Evolutionary conservation across 1,140 invertebrate species (phyloP).

Genomic region (Andrena cerasifolii): DNA sequence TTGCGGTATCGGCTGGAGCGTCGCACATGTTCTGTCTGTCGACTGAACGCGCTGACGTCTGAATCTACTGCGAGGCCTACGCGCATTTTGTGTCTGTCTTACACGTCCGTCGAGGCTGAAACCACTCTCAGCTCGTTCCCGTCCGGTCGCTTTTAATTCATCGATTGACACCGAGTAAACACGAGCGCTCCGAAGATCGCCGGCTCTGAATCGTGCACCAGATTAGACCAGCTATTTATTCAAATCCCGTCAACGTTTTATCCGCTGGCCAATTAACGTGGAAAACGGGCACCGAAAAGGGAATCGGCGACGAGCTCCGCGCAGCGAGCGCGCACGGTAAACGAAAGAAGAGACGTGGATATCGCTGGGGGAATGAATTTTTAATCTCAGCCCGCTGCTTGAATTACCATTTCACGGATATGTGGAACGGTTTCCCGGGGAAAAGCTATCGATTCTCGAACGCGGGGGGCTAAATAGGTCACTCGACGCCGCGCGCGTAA

Average conservation of each 20-base stretch:
- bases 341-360: slow-evolving; percentile 1
- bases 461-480: slow-evolving; percentile 31
- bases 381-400: slow-evolving; percentile 4
- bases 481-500: slow-evolving; percentile 16
- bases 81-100: not conserved
- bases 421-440: not conserved
- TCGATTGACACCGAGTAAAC: not conserved
- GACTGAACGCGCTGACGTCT: slow-evolving; percentile 5
- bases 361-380: slow-evolving; percentile 25
- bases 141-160: not conserved
- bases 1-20: not conserved
- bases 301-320: no score
- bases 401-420: slow-evolving; percentile 6
- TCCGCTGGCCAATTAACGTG: no score
- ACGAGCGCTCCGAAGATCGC: not conserved
- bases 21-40: not conserved
- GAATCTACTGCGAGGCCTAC: not conserved
- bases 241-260: no score
- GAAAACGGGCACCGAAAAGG: no score
- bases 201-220: no score
- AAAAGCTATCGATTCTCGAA: slow-evolving; percentile 37
- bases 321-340: no score
- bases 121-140: not conserved
- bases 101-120: not conserved
- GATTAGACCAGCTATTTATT: no score